Base-by-base conservation (phyloP, 2,113 vertebrate species). In the Thermophis baileyi region DNA sequence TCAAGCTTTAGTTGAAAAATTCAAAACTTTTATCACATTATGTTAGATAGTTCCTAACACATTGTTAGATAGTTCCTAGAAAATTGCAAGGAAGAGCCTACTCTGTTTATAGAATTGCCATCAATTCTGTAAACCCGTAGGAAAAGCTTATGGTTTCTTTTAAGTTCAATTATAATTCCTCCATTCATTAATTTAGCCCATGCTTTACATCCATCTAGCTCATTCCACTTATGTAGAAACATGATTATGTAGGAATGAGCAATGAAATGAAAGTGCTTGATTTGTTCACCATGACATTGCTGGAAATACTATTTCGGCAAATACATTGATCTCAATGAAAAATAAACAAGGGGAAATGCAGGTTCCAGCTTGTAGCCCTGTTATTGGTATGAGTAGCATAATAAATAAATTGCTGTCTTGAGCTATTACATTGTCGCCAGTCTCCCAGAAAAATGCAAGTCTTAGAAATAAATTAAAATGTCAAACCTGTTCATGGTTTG, bases 321-420 rank as follows among this genome's bases (percentile, higher is more conserved):
- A 95, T 96, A 96, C 96, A 96, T 95, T 95, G 95, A 96, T 95
- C 94, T 93, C 91, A 87, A 92, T 88, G 92, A 97, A 96, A 96
- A 96, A 96, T 92, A 97, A 97, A 95, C 18, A 50, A 94, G 69
- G 92, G 89, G 93, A 95, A 95, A 95, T 96, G 57, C 86, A 97
- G 94, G 91, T 90, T 95, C 88, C 90, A 92, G 20, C 93, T 95
- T 96, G 92, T 94, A 95, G 93, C 90, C 87, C 93, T 85, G 47
- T 90, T 92, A 91, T 24, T 95, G 94, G 93, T 86, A 94, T 69
- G 35, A 94, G 69, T 92, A 95, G 89, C 94, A 92, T 96, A 90
- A 96, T 96, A 97, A 93, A 92, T 93, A 92, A 94, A 93, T 94
- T 92, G 54, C 81, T 69, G 54, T 88, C 94, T 35, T 30, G 94